Conservation (phyloP, 1,140 invertebrate genomes). For the Anoplolepis gracilipes region DNA sequence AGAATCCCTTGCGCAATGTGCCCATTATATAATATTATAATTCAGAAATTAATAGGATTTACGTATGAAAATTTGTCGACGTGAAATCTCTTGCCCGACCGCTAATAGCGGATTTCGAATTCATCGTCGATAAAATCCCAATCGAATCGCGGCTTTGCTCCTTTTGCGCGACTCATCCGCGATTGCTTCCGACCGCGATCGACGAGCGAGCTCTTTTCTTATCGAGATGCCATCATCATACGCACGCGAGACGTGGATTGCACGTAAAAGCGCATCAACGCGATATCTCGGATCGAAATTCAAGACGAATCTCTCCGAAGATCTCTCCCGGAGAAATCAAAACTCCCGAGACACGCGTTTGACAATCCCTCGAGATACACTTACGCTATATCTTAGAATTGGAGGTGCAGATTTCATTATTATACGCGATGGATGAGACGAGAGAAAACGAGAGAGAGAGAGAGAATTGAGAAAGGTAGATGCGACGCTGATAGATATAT, state of each 20-base stretch:
- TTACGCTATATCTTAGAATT: background rate
- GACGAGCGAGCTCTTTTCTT: background rate
- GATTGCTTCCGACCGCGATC: constrained; percentile 25
- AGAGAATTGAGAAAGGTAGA: no score
- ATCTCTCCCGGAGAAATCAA: constrained; percentile 3
- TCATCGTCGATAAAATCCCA: background rate
- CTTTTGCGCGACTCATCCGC: background rate
- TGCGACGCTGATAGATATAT: no score
- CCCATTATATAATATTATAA: background rate
- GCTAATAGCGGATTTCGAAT: background rate
- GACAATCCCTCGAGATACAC: constrained; percentile 39
- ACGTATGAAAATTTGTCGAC: background rate
- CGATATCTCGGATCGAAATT: background rate
- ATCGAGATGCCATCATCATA: constrained; percentile 37
- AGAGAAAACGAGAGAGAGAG: no score
- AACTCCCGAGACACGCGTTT: constrained; percentile 11
- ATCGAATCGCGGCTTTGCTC: background rate
- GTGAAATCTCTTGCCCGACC: background rate
- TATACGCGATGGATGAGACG: constrained; percentile 23
- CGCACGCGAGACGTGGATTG: background rate
- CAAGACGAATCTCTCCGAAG: constrained; percentile 1
- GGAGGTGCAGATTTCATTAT: background rate
- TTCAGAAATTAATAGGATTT: constrained; percentile 9
- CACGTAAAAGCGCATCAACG: constrained; percentile 20
- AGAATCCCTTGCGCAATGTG: background rate